A percentile compares a stretch with the other conserved stretches of the same genome.
These are phyloP conservation scores for Telmatherina bonti DNA, from an alignment of 2,797 vertebrate genomes.

Conservation along the genomic window DNA sequence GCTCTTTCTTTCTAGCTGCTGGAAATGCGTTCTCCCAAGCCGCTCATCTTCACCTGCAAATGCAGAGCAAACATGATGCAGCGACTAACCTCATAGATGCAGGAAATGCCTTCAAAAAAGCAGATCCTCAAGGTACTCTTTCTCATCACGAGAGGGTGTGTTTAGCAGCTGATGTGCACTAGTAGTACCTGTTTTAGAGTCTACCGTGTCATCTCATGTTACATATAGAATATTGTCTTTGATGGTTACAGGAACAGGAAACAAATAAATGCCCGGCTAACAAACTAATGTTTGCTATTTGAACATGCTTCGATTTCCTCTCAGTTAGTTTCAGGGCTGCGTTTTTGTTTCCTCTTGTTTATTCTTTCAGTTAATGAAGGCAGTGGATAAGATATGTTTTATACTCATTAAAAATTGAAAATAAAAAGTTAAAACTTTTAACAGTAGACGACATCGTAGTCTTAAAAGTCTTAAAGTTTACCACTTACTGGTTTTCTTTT, in stretches of 20 bases:
- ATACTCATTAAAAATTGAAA: too few species aligned
- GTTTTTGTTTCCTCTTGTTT: neutral
- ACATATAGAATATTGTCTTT: neutral
- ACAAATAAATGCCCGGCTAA: neutral
- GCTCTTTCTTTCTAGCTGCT: conserved; percentile 81
- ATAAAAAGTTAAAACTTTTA: too few species aligned
- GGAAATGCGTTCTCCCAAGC: conserved; percentile 94
- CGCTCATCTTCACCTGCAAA: conserved; percentile 90
- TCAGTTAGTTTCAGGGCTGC: neutral
- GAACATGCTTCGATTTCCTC: neutral
- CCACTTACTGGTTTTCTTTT: neutral
- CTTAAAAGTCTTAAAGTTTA: neutral
- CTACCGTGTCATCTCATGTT: neutral
- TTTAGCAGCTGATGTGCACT: neutral
- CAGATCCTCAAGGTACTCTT: conserved; percentile 91
- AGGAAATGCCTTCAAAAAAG: conserved; percentile 95
- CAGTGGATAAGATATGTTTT: neutral
- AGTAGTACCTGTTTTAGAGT: conserved; percentile 3
- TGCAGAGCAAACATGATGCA: conserved; percentile 95
- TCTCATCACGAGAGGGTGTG: neutral
- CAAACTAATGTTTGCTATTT: neutral
- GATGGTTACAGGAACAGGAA: neutral
- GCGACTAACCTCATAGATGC: conserved; percentile 94
- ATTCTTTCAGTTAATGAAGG: too few species aligned
- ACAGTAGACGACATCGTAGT: too few species aligned